Conservation (phyloP, 1,140 invertebrate species). For the Drosophila aff. region DNA sequence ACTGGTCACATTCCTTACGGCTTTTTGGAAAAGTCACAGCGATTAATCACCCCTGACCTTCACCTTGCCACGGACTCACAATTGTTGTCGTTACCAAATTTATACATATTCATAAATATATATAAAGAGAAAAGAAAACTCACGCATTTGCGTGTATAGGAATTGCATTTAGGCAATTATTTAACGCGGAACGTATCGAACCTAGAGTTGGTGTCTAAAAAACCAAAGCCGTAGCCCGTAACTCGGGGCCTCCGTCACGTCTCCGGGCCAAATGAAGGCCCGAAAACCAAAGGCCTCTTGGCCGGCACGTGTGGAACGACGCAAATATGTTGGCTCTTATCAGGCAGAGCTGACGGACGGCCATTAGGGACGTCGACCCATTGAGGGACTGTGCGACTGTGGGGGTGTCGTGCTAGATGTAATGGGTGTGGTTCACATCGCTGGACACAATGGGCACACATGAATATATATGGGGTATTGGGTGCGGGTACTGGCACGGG, state of each 20-base stretch:
- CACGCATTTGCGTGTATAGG: slow-evolving; percentile 30
- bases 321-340: slow-evolving; percentile 58
- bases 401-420: slow-evolving; percentile 26
- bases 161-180: slow-evolving; percentile 54
- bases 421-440: slow-evolving; percentile 33
- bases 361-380: slow-evolving; percentile 60
- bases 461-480: slow-evolving; percentile 14
- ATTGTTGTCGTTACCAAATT: slow-evolving; percentile 34
- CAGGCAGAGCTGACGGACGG: slow-evolving; percentile 43
- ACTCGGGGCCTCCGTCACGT: slow-evolving; percentile 27
- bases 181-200: slow-evolving; percentile 45
- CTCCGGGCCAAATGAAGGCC: slow-evolving; percentile 35
- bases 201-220: slow-evolving; percentile 15
- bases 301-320: slow-evolving; percentile 52
- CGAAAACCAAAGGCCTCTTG: slow-evolving; percentile 28
- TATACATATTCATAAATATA: not conserved
- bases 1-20: not conserved
- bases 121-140: slow-evolving; percentile 17
- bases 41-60: slow-evolving; percentile 54
- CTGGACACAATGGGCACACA: slow-evolving; percentile 41
- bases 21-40: slow-evolving; percentile 1
- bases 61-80: slow-evolving; percentile 33
- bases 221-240: not conserved
- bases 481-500: slow-evolving; percentile 6
- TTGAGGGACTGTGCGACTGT: slow-evolving; percentile 27